A percentile compares a stretch with the other conserved stretches of the same genome.
Conservation (phyloP, 2,113 vertebrate species). For the Rhombomys opimus region DNA sequence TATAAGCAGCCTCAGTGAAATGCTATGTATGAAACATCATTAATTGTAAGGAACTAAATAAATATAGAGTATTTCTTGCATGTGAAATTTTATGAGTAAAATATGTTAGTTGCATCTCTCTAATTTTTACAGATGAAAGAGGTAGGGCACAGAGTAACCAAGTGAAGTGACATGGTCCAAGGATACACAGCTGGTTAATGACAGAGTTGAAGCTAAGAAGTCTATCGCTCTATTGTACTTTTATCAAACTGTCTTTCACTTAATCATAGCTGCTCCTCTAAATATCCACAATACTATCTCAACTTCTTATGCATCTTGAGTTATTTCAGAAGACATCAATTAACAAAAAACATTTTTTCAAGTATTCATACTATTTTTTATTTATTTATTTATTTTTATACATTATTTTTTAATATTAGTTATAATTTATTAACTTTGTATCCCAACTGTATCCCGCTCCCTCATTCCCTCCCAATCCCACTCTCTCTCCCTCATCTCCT, state of each 20-base stretch:
- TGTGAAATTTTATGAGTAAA: conserved; percentile 35
- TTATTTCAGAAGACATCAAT: conserved; percentile 30
- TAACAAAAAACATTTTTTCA: conserved; percentile 39
- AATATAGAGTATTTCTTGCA: conserved; percentile 5
- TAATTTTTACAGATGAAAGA: conserved; percentile 21
- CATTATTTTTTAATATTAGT: no score
- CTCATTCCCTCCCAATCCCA: no score
- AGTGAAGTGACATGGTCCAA: neutral
- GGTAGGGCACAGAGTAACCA: neutral
- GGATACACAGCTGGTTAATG: neutral
- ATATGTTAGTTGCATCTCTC: neutral
- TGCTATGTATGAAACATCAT: neutral
- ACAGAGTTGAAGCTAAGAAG: neutral
- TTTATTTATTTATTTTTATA: no score
- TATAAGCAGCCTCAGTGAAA: conserved; percentile 11
- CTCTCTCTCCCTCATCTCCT: no score
- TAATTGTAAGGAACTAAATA: conserved; percentile 52
- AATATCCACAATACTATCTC: neutral
- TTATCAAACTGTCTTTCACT: neutral
- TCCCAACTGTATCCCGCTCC: no score
- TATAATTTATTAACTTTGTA: no score
- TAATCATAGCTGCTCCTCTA: neutral
- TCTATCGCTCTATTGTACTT: neutral
- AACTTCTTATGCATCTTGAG: neutral
- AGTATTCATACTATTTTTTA: neutral